Evolutionary conservation across 2,797 vertebrate species (phyloP).

Genomic region (Agapornis canus): DNA sequence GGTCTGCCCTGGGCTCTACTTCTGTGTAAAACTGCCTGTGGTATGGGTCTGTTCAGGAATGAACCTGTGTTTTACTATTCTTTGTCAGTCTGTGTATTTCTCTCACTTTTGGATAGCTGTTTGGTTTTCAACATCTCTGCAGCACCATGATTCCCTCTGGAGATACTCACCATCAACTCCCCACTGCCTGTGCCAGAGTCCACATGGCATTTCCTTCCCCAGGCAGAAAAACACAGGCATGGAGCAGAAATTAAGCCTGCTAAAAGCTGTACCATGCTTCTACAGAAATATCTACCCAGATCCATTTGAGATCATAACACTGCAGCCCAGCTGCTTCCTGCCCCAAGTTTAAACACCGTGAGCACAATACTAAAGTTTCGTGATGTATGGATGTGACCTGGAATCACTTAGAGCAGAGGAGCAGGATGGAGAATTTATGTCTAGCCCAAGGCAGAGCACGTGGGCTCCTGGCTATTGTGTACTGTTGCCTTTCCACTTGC

Average conservation of each 20-base stretch:
- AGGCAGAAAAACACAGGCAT: not conserved
- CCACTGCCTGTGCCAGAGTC: not conserved
- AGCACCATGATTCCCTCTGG: not conserved
- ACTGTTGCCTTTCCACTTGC: constrained; percentile 20
- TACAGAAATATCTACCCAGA: constrained; percentile 6
- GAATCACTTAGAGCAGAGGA: constrained; percentile 54
- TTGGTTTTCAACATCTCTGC: not conserved
- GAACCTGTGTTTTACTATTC: not conserved
- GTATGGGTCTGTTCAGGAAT: not conserved
- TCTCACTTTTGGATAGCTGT: not conserved
- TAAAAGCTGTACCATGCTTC: not conserved
- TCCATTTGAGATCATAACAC: constrained; percentile 7
- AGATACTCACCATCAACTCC: not conserved
- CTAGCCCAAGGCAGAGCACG: constrained; percentile 39
- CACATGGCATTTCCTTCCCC: not conserved
- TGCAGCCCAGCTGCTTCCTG: constrained; percentile 58
- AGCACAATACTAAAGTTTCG: constrained; percentile 10
- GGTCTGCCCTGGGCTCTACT: not conserved
- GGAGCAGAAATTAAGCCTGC: constrained; percentile 8
- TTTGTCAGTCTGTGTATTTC: not conserved
- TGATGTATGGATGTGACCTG: constrained; percentile 55
- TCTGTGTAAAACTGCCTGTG: not conserved
- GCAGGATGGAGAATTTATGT: constrained; percentile 15
- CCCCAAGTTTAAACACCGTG: not conserved
- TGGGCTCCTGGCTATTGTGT: constrained; percentile 26